phyloP scores from a whole-genome alignment of 2,113 vertebrate genomes.

The Ptyas mucosa region DNA sequence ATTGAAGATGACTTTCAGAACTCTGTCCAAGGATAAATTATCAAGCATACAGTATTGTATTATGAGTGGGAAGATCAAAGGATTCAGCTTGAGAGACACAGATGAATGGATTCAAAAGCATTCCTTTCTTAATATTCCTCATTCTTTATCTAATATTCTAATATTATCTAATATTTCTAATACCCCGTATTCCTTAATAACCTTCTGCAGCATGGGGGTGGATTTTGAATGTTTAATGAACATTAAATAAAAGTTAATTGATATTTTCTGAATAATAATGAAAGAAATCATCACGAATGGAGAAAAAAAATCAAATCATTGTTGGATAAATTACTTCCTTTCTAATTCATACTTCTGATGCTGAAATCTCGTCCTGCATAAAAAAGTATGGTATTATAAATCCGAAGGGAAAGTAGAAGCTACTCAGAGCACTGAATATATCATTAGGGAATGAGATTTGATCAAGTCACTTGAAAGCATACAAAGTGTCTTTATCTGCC shows the following conservation, averaged over 20 bases:
- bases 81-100: not conserved
- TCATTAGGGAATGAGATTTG: not conserved
- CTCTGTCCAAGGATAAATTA: not conserved
- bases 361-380: not conserved
- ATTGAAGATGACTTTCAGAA: not conserved
- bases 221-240: not conserved
- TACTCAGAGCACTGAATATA: not conserved
- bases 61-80: not conserved
- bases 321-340: not conserved
- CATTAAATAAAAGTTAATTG: not conserved
- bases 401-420: not conserved
- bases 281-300: not conserved
- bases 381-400: not conserved
- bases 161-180: not conserved
- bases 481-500: not conserved
- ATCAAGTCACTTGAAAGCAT: not conserved
- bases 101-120: not conserved
- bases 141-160: not conserved
- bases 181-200: not conserved
- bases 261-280: not conserved
- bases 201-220: not conserved
- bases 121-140: not conserved
- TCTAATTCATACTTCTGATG: not conserved
- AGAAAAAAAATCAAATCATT: not conserved
- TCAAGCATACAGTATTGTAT: not conserved